Conservation (phyloP, 2,113 vertebrate species). For the Epinephelus moara region DNA sequence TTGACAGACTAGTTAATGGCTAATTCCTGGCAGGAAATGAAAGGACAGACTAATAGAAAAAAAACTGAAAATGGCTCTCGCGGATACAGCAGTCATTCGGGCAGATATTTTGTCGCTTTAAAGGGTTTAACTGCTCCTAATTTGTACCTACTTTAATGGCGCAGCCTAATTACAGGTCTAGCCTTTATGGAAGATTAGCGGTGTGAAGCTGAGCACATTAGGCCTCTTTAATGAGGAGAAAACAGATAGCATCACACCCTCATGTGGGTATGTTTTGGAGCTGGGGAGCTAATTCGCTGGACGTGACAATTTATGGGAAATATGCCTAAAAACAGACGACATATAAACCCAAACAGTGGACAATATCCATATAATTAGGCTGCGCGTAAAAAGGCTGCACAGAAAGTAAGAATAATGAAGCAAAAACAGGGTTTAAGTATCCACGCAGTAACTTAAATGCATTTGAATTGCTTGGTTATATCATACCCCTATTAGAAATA, state of each 20-base stretch:
- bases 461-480: neutral
- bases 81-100: conserved; percentile 49
- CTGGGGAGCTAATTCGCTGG: conserved; percentile 36
- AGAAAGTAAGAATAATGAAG: neutral
- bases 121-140: conserved; percentile 83
- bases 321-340: neutral
- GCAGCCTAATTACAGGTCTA: conserved; percentile 76
- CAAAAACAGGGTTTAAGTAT: neutral
- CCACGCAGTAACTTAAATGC: neutral
- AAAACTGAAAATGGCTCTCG: conserved; percentile 47
- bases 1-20: conserved; percentile 64
- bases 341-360: neutral
- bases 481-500: neutral
- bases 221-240: conserved; percentile 68
- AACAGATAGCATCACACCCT: conserved; percentile 65
- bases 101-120: conserved; percentile 65
- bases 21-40: conserved; percentile 57
- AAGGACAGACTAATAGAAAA: conserved; percentile 46
- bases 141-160: conserved; percentile 79
- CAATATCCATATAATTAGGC: neutral
- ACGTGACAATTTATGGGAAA: conserved; percentile 9
- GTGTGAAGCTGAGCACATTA: conserved; percentile 69
- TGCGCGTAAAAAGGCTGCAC: too few species aligned
- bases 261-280: conserved; percentile 58
- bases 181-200: conserved; percentile 77